Evolutionary conservation across 2,113 vertebrate genomes (phyloP).

Genomic region (Eclectus roratus): DNA sequence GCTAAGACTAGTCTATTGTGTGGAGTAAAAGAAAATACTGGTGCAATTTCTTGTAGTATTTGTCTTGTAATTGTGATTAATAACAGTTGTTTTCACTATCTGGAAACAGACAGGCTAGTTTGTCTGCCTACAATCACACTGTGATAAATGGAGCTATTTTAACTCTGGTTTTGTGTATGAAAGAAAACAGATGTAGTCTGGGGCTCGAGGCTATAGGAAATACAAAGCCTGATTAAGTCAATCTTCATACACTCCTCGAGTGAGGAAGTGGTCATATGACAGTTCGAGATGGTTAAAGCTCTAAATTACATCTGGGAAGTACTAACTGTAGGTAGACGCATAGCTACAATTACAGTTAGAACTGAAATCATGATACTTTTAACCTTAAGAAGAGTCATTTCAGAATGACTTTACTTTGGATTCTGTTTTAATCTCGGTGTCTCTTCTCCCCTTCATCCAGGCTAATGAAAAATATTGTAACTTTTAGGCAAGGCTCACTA

Average conservation of each 20-base stretch:
- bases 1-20: constrained; percentile 64
- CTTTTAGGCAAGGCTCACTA: neutral
- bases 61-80: constrained; percentile 99
- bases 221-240: constrained; percentile 83
- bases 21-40: constrained; percentile 77
- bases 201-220: constrained; percentile 86
- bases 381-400: neutral
- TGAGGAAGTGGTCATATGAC: constrained; percentile 62
- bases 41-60: constrained; percentile 82
- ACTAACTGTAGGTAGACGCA: neutral
- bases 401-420: neutral
- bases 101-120: constrained; percentile 91
- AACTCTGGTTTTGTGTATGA: constrained; percentile 89
- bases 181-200: constrained; percentile 98
- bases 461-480: neutral
- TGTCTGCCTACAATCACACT: constrained; percentile 95
- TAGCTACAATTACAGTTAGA: neutral
- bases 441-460: neutral
- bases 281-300: constrained; percentile 33
- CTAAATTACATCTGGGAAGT: constrained; percentile 1
- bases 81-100: constrained; percentile 91
- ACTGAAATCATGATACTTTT: neutral
- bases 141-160: constrained; percentile 97
- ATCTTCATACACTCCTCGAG: constrained; percentile 66
- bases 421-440: neutral